These are phyloP conservation scores for Tubiluchus corallicola DNA, from an alignment of 2,888 invertebrate genomes.

Conservation along the genomic window DNA sequence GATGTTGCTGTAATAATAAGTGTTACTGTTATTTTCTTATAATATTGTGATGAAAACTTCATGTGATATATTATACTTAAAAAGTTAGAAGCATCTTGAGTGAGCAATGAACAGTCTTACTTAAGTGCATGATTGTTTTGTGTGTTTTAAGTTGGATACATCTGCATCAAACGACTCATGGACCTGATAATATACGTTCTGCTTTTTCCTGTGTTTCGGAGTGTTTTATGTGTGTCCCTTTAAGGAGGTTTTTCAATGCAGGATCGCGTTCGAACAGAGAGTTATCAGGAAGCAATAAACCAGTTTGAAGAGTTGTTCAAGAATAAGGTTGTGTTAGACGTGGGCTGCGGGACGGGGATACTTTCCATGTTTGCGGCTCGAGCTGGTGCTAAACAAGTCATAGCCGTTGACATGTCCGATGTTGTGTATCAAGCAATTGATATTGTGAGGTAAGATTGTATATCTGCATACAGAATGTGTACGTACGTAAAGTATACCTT, in stretches of 20 bases:
- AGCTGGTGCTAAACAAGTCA: constrained; percentile 63
- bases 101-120: too few species aligned
- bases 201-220: background rate
- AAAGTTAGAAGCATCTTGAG: too few species aligned
- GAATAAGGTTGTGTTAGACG: constrained; percentile 47
- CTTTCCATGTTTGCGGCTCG: constrained; percentile 70
- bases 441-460: constrained; percentile 32
- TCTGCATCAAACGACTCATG: background rate
- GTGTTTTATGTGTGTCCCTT: background rate
- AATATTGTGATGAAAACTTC: too few species aligned
- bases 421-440: constrained; percentile 33
- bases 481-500: too few species aligned
- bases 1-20: too few species aligned
- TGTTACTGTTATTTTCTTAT: too few species aligned
- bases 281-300: constrained; percentile 63
- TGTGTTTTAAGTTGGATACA: constrained; percentile 17
- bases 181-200: background rate
- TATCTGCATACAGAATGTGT: too few species aligned
- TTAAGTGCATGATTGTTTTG: background rate
- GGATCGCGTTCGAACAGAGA: constrained; percentile 65
- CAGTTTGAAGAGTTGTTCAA: constrained; percentile 47
- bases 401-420: constrained; percentile 32
- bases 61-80: too few species aligned
- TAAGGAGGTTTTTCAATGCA: constrained; percentile 35
- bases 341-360: constrained; percentile 43